phyloP scores from a whole-genome alignment of 2,797 vertebrate species.

The Clarias platycephalus region DNA sequence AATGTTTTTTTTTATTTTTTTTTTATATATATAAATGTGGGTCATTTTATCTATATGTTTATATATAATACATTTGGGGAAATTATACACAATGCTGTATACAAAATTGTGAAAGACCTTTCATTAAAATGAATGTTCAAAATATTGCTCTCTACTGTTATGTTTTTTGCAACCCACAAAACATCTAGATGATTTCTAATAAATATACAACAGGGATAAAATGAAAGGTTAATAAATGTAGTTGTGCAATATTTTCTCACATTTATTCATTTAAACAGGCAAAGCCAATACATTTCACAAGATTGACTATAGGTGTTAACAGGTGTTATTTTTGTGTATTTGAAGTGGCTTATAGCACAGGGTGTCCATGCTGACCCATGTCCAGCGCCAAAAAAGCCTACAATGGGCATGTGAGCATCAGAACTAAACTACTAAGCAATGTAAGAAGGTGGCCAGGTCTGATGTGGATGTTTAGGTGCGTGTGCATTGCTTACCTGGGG shows the following conservation, averaged over 20 bases:
- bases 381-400: no score
- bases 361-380: no score
- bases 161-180: background rate
- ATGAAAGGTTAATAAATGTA: no score
- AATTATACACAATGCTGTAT: slow-evolving; percentile 12
- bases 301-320: background rate
- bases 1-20: slow-evolving; percentile 18
- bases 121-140: slow-evolving; percentile 44
- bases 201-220: background rate
- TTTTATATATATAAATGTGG: background rate
- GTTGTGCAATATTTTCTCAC: background rate
- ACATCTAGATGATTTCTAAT: background rate
- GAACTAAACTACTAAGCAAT: no score
- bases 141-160: background rate
- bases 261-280: background rate
- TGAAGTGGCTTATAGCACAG: background rate
- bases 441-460: no score
- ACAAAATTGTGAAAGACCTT: slow-evolving; percentile 17
- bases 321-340: background rate
- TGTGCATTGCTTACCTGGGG: no score
- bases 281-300: background rate
- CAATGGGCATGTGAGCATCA: background rate
- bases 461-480: no score
- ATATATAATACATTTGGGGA: background rate
- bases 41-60: slow-evolving; percentile 12